Base-by-base conservation (phyloP, 2,888 invertebrate genomes). In the Ramazzottius varieornatus region DNA sequence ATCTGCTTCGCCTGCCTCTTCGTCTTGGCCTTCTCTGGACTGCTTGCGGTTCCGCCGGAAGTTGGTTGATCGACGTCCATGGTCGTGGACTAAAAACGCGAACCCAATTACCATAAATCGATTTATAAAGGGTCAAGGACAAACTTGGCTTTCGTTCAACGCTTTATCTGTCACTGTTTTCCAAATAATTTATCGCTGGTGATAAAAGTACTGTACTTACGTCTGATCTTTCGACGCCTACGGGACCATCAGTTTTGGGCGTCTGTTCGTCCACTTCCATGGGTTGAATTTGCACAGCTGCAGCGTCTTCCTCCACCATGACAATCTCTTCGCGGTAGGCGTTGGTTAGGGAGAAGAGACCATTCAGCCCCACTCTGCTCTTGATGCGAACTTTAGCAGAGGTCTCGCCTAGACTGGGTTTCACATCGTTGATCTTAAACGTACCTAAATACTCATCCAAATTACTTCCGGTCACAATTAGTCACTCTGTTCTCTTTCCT, bases 301-400 rank as follows among this genome's bases (percentile, higher is more conserved):
- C 68, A 1, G 69, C 70, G 20, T 69, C 71, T 46, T 73, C 73
- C 68, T 77, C 77, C 65, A 74, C 71, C 66, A 90, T 78, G 0
- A 86, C 84, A 54, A 54, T 29, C 29, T 54, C 54, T 24, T 54
- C 54, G n/a, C 54, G 54, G 29, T 54, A 54, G 1, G 96, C 96
- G 65, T 86, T 86, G 16, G 86, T 83, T 32, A 96, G 83, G 16
- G 83, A 82, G 73, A 98, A 84, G 68, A 94, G 84, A 65, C 98
- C 96, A 75, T 98, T 86, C 65, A 87, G 81, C 79, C 94, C 93
- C 66, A 98, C 82, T 71, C 93, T 83, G 2, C 91, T 89, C 80
- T 94, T 96, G 1, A 98, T 85, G 78, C 94, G 94, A 1, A 96
- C 86, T 77, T 92, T 94, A 69, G 89, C 86, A n/a, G 86, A 83